A percentile compares a stretch with the other conserved stretches of the same genome.
Evolutionary conservation across 2,797 vertebrate genomes (phyloP).

Genomic region (Thaleichthys pacificus): DNA sequence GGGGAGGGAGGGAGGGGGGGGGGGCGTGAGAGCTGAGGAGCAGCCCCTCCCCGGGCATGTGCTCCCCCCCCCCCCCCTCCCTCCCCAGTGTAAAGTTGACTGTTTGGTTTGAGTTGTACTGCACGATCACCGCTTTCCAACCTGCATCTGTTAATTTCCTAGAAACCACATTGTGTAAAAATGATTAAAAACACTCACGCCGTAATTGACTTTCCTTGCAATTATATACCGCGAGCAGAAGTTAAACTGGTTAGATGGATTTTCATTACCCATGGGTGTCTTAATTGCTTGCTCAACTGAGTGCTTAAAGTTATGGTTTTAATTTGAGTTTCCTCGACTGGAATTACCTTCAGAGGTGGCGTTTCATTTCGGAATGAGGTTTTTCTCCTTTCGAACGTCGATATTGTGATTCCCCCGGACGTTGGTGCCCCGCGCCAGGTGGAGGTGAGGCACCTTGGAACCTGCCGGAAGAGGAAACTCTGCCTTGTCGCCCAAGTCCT

Average conservation of each 20-base stretch:
- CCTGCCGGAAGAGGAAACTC: not conserved
- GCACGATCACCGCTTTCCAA: not conserved
- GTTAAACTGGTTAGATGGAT: conserved; percentile 19
- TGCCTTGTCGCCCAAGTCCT: not conserved
- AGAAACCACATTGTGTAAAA: conserved; percentile 24
- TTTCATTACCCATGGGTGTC: conserved; percentile 5
- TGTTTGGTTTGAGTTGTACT: too few relatives aligned
- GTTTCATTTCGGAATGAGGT: not conserved
- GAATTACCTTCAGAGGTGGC: not conserved
- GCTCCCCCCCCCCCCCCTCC: conserved; percentile 25
- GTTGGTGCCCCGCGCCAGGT: not conserved
- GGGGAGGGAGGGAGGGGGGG: conserved; percentile 32
- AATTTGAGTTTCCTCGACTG: conserved; percentile 10
- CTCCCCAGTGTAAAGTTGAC: too few relatives aligned
- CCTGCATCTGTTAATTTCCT: conserved; percentile 41
- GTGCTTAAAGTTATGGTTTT: conserved; percentile 3
- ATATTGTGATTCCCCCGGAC: not conserved
- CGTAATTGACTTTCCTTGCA: conserved; percentile 40
- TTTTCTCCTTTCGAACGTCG: not conserved
- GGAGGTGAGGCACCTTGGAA: not conserved
- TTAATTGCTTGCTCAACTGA: conserved; percentile 18
- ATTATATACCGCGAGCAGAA: conserved; percentile 38
- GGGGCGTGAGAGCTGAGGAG: conserved; percentile 73
- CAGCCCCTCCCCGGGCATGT: conserved; percentile 48
- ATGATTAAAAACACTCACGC: conserved; percentile 40